Conservation (phyloP, 2,113 vertebrate genomes). For the Sorex fumeus region DNA sequence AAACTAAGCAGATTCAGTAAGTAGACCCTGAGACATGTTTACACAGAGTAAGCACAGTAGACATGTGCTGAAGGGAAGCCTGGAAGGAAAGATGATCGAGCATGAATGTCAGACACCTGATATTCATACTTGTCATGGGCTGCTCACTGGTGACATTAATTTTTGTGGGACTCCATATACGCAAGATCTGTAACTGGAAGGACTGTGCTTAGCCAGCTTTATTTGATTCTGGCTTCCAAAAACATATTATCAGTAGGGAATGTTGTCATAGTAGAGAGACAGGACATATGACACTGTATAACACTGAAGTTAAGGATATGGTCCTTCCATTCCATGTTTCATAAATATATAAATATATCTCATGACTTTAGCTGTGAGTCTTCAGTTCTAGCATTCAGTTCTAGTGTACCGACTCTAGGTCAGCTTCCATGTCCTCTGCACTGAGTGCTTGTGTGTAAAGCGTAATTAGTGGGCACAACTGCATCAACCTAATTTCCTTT, state of each 20-base stretch:
- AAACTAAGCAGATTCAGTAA: neutral
- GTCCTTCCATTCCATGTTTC: neutral
- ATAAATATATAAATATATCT: neutral
- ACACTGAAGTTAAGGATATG: neutral
- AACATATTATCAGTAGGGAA: neutral
- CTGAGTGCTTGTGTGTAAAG: neutral
- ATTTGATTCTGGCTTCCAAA: constrained; percentile 33
- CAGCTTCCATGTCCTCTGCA: neutral
- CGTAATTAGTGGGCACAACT: neutral
- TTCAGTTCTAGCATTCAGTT: neutral
- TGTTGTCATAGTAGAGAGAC: neutral
- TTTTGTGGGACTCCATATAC: neutral
- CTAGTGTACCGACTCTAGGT: no score
- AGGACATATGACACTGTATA: neutral
- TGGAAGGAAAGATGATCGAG: neutral
- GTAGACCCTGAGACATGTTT: neutral
- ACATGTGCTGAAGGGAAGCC: neutral
- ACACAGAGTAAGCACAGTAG: neutral
- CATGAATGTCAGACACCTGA: neutral
- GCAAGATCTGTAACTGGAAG: neutral
- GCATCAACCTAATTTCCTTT: constrained; percentile 25
- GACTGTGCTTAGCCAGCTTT: neutral
- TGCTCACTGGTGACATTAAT: neutral
- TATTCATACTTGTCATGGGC: neutral
- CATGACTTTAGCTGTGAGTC: constrained; percentile 2